Evolutionary conservation across 2,888 invertebrate species (phyloP), one percentile per base, ranked within the genome.

Genomic region (Drosophila pseudotalamancana): DNA sequence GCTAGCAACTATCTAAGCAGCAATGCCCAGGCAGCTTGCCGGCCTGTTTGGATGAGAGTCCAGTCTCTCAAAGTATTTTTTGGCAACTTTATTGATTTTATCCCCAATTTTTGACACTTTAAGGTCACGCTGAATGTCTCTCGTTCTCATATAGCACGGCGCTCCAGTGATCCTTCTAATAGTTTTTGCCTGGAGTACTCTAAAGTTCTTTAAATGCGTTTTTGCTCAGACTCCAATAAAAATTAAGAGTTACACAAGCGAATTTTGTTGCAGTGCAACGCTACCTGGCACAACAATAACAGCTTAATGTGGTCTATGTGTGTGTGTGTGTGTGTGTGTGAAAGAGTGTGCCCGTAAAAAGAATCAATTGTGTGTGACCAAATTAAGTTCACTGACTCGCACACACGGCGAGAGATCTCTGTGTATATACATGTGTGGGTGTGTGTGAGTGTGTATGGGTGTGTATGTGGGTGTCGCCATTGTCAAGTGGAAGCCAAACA

Each of bases 331-430:
- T 16, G 37, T 51, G 50, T 46, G 32, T 42, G 27, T 19, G 48
- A 53, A 43, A 51, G 62, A 45, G 71, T 64, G 65, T 59, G 70
- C 49, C 59, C 43, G 70, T 71, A 78, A 77, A 88, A 83, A 83
- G 81, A 89, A 87, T 90, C 88, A 90, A 89, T 89, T 89, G 88
- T 89, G 89, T 89, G 89, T 87, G 88, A 90, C 88, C 84, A 88
- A 89, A 89, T 90, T 89, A 90, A 88, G 89, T 90, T 89, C 84
- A 84, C 75, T 84, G 85, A 82, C 87, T 81, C 69, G 48, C 66
- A 55, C 71, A 65, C 45, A 55, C 37, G 43, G 25, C 34, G 6
- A 23, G 32, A 35, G 34, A 42, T 21, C 32, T 27, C 56, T 16
- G n/a, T n/a, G n/a, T n/a, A n/a, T n/a, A n/a, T n/a, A 19, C 12